A percentile compares a stretch with the other conserved stretches of the same genome.
Conservation (phyloP, 2,113 vertebrate species). For the Polyodon spathula region DNA sequence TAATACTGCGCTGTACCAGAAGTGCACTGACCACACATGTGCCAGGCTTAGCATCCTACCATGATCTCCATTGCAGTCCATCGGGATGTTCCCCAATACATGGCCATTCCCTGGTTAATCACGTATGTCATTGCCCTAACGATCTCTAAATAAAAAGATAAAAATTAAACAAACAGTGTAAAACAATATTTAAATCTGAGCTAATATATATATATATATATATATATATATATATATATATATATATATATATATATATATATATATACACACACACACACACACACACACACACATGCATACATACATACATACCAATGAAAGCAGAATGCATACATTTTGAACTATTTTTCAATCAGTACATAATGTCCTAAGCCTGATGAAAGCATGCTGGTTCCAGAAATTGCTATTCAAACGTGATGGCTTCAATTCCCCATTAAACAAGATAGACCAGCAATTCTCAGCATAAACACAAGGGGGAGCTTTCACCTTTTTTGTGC, state of each 20-base stretch:
- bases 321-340: not conserved
- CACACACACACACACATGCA: constrained; percentile 5
- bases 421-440: too few relatives aligned
- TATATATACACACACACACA: not conserved
- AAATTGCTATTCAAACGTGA: too few relatives aligned
- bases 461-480: not conserved
- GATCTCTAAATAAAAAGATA: constrained; percentile 40
- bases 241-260: not conserved
- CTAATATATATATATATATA: not conserved
- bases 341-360: too few relatives aligned
- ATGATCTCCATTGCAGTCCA: constrained; percentile 80
- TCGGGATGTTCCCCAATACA: constrained; percentile 75
- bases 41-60: constrained; percentile 35
- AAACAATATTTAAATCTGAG: not conserved
- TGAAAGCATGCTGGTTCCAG: too few relatives aligned
- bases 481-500: too few relatives aligned
- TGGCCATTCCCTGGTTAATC: constrained; percentile 73
- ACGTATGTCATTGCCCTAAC: constrained; percentile 64
- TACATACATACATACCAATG: not conserved
- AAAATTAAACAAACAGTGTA: not conserved
- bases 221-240: not conserved
- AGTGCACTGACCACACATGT: too few relatives aligned
- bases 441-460: too few relatives aligned
- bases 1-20: too few relatives aligned
- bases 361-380: too few relatives aligned